These are phyloP conservation scores for Laticauda laticaudata DNA, from an alignment of 2,113 vertebrate species.

Conservation along the genomic window DNA sequence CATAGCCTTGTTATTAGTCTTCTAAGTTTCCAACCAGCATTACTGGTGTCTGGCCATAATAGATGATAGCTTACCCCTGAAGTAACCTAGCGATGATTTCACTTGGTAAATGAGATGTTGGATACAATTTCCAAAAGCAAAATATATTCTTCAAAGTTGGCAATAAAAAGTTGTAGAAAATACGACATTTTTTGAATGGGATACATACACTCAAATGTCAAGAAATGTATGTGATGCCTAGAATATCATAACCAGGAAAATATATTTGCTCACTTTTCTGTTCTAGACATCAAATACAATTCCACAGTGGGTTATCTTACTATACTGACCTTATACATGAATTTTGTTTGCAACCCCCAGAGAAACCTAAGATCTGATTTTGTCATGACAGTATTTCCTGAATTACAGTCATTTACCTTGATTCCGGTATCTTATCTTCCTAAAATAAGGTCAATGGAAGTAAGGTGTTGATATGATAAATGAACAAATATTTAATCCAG, in stretches of 20 bases:
- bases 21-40: background rate
- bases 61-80: background rate
- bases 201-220: conserved; percentile 12
- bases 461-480: conserved; percentile 46
- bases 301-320: conserved; percentile 41
- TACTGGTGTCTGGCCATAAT: background rate
- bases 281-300: conserved; percentile 39
- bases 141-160: background rate
- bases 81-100: rapidly evolving
- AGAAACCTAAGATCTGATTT: conserved; percentile 37
- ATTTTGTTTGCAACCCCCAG: conserved; percentile 44
- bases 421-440: conserved; percentile 21
- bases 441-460: conserved; percentile 17
- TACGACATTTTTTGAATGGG: background rate
- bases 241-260: conserved; percentile 22
- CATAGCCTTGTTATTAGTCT: background rate
- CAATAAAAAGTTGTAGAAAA: background rate
- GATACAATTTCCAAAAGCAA: background rate
- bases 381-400: conserved; percentile 45
- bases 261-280: conserved; percentile 21
- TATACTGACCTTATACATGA: conserved; percentile 32
- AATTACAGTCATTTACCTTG: conserved; percentile 10
- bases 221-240: background rate
- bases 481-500: conserved; percentile 41
- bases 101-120: background rate